Percentiles rank a stretch among this genome's conserved stretches.
These are phyloP conservation scores for Lates japonicus DNA, from an alignment of 2,797 vertebrate genomes.

Conservation along the genomic window DNA sequence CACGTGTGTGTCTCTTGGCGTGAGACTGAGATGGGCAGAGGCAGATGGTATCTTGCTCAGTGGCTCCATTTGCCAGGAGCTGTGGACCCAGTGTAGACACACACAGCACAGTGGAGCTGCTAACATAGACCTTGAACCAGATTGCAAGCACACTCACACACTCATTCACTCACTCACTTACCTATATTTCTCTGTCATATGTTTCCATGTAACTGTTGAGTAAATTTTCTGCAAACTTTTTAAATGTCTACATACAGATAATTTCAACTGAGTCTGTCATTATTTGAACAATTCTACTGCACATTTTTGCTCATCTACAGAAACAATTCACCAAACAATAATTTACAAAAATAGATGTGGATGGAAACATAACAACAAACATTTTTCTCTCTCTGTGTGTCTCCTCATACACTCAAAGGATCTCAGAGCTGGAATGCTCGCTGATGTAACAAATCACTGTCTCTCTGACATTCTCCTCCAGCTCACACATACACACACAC, in stretches of 20 bases:
- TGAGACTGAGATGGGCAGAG: constrained; percentile 73
- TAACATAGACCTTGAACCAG: constrained; percentile 58
- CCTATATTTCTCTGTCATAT: constrained; percentile 25
- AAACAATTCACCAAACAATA: constrained; percentile 24
- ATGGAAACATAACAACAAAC: constrained; percentile 16
- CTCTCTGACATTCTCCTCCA: constrained; percentile 74
- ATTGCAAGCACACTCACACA: constrained; percentile 43
- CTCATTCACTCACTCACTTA: constrained; percentile 18
- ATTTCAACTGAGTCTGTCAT: constrained; percentile 13
- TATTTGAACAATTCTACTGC: constrained; percentile 5
- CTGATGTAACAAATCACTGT: constrained; percentile 80
- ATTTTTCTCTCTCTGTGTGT: constrained; percentile 26
- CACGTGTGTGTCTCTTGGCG: constrained; percentile 34
- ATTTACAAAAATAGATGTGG: constrained; percentile 22
- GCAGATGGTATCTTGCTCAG: constrained; percentile 81
- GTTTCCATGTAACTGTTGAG: constrained; percentile 34
- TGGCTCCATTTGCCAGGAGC: constrained; percentile 61
- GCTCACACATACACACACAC: constrained; percentile 53
- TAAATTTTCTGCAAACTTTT: constrained; percentile 27
- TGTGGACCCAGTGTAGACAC: constrained; percentile 42
- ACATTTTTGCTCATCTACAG: constrained; percentile 3
- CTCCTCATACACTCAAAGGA: constrained; percentile 53
- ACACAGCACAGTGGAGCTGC: constrained; percentile 34
- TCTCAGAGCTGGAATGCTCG: constrained; percentile 69
- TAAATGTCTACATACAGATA: constrained; percentile 17